phyloP scores from a whole-genome alignment of 2,888 invertebrate genomes.

The Tachina lurida region DNA sequence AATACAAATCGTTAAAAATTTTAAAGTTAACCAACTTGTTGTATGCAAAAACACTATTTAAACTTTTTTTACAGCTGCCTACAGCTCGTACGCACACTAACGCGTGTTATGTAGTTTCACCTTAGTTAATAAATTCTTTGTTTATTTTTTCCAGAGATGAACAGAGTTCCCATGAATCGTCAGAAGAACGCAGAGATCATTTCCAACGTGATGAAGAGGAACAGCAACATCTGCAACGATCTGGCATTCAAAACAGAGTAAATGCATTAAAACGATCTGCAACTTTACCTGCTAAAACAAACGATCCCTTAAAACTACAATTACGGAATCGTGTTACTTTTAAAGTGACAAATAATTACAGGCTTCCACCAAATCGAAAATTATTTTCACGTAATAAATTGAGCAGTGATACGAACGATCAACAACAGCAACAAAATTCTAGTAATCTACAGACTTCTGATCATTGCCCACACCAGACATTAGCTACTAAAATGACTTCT shows the following conservation, averaged over 20 bases:
- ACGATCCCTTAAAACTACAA: conserved; percentile 13
- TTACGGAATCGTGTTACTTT: conserved; percentile 41
- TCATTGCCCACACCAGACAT: conserved; percentile 12
- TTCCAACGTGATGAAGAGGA: neutral
- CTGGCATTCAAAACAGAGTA: conserved; percentile 16
- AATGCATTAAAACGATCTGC: conserved; percentile 49
- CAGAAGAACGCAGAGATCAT: conserved; percentile 14
- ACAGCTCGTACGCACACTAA: too few relatives aligned
- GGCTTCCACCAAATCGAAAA: conserved; percentile 25
- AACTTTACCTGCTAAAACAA: conserved; percentile 40
- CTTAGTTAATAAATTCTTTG: neutral
- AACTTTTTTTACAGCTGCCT: too few relatives aligned
- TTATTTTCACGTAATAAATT: conserved; percentile 13
- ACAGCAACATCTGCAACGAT: conserved; percentile 19
- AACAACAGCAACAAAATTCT: conserved; percentile 27
- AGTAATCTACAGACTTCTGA: conserved; percentile 37
- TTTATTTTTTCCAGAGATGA: conserved; percentile 28
- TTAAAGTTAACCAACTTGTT: too few relatives aligned
- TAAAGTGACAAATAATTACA: conserved; percentile 25
- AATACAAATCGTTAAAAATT: too few relatives aligned
- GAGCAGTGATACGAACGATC: conserved; percentile 13
- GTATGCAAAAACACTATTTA: too few relatives aligned
- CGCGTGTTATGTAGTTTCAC: too few relatives aligned
- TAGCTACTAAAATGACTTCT: conserved; percentile 88
- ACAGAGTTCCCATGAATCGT: conserved; percentile 6